Base-by-base conservation (phyloP, 2,888 invertebrate species). In the Platycheirus albimanus region DNA sequence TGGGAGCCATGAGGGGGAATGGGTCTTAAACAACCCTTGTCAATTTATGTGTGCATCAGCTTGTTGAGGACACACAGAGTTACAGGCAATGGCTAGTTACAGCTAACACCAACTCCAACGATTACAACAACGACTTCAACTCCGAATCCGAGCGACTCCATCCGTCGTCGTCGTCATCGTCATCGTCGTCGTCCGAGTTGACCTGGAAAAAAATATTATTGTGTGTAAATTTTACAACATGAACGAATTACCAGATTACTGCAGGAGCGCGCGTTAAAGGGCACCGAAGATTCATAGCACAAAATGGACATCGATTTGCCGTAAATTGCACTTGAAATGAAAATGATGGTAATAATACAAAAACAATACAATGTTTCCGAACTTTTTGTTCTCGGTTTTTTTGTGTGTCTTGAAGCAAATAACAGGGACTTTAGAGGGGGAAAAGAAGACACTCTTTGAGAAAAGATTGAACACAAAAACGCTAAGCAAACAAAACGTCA, bases 271-370 rank as follows among this genome's bases (percentile, higher is more conserved):
- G 33, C 58, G 51, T 66, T 58, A 47, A 67, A 54, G 61, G 74
- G 54, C 69, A 17, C 74, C 74, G 30, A 47, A 49, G 69, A 67
- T 45, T 49, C 74, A 52, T 75, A 33, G 64, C 47, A 51, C 38
- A 20, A 74, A 67, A 41, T 70, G 64, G 24, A 61, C 70, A 70
- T 33, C 75, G 70, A 80, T 75, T 75, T 70, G 64, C 75, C 15
- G 70, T 81, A 76, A 81, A 81, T 76, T 81, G 70, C 52, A 66
- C 63, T 49, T 58, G 63, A 56, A 69, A 43, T 41, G 63, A 56
- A 56, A 69, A 43, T 41, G 63, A 56, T 47, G 56, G 43, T 47
- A 47, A 72, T 36, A n/a, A 64, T 45, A 47, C 47, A 33, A 33
- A 17, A 17, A 49, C 28, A 54, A 56, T 49, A 56, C 56, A 74